Evolutionary conservation across 2,797 vertebrate species (phyloP).

Genomic region (Poecilia picta): DNA sequence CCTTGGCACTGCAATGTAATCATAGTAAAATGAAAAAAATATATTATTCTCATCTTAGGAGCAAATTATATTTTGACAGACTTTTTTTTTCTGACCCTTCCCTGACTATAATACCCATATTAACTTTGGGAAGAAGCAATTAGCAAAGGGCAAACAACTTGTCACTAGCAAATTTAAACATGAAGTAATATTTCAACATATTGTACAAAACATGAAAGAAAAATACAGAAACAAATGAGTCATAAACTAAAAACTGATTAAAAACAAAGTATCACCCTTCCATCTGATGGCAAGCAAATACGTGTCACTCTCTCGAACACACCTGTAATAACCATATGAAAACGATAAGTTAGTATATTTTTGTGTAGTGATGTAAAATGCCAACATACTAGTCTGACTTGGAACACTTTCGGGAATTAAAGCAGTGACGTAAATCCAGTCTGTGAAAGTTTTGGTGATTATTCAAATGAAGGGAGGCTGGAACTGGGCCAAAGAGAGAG

Average conservation of each 20-base stretch:
- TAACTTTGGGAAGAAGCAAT: neutral
- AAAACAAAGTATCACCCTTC: neutral
- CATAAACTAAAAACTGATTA: neutral
- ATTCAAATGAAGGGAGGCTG: slow-evolving; percentile 1
- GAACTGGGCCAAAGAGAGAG: slow-evolving; percentile 38
- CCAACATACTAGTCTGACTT: neutral
- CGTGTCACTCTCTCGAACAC: neutral
- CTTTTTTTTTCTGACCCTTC: neutral
- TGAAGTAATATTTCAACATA: neutral
- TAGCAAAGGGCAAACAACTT: neutral
- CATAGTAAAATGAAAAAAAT: neutral
- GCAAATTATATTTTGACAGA: neutral
- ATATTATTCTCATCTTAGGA: neutral
- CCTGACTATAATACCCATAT: neutral
- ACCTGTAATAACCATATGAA: neutral
- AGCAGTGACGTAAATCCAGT: neutral
- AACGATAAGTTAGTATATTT: neutral
- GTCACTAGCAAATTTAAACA: neutral
- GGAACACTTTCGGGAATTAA: neutral
- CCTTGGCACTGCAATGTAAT: neutral
- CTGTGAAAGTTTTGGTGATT: slow-evolving; percentile 9
- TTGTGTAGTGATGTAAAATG: neutral
- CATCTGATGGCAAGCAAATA: neutral
- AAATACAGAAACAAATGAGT: neutral
- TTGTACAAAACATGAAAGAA: neutral